These are phyloP conservation scores for Agrenia bidenticulata DNA, from an alignment of 2,888 invertebrate genomes.

Conservation along the genomic window DNA sequence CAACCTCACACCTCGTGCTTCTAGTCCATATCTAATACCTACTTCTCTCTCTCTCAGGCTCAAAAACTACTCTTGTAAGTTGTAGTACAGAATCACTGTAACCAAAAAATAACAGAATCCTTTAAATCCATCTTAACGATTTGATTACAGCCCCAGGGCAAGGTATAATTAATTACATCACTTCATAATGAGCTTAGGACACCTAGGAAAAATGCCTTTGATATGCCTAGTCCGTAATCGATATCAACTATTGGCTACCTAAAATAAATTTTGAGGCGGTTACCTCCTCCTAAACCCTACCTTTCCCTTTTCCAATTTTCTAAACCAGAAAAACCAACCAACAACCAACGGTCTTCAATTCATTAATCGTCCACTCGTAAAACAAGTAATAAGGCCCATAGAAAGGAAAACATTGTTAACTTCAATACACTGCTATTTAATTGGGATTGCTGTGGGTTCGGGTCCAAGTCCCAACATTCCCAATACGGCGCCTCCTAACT, in stretches of 20 bases:
- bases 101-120: too few relatives aligned
- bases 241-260: conserved; percentile 40
- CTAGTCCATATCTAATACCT: neutral
- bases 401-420: too few relatives aligned
- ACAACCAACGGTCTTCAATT: too few relatives aligned
- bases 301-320: conserved; percentile 34
- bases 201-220: neutral
- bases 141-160: conserved; percentile 46
- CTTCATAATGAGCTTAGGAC: neutral
- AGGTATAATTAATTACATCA: conserved; percentile 49
- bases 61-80: neutral
- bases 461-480: too few relatives aligned
- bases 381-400: too few relatives aligned
- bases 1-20: conserved; percentile 27
- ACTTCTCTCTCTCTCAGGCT: conserved; percentile 16
- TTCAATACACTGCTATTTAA: too few relatives aligned
- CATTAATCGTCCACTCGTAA: too few relatives aligned
- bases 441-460: too few relatives aligned
- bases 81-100: too few relatives aligned
- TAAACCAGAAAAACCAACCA: neutral
- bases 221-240: neutral
- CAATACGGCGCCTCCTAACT: too few relatives aligned
- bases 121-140: neutral
- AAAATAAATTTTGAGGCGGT: conserved; percentile 46
- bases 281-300: conserved; percentile 40